These are phyloP conservation scores for Parazoanthus swiftii DNA, from an alignment of 92 coral and sea anemone genomes.

Conservation along the genomic window DNA sequence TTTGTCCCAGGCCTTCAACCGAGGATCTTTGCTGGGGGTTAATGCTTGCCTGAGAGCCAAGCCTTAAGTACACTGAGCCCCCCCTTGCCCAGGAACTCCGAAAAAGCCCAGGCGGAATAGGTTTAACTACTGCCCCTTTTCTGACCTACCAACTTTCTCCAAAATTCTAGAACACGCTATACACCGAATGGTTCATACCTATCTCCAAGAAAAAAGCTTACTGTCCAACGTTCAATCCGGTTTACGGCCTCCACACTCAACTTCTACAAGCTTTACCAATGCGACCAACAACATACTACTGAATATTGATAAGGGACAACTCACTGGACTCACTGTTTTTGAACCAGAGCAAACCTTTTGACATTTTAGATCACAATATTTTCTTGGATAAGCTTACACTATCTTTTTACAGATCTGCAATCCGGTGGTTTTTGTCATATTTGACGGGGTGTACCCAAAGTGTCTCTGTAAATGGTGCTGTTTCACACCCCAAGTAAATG, in stretches of 20 bases:
- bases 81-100: no score
- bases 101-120: no score
- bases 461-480: constrained; percentile 32
- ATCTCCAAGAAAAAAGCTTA: background rate
- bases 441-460: background rate
- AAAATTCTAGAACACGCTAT: background rate
- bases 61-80: no score
- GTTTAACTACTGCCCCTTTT: no score
- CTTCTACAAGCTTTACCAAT: constrained; percentile 48
- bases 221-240: constrained; percentile 47
- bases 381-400: constrained; percentile 37
- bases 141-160: background rate
- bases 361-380: constrained; percentile 45
- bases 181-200: no score
- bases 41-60: no score
- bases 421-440: no score
- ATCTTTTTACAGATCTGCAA: background rate
- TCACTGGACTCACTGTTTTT: constrained; percentile 48
- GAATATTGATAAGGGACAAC: constrained; percentile 42
- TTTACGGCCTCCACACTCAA: constrained; percentile 49
- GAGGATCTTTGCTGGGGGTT: no score
- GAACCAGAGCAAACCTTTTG: background rate
- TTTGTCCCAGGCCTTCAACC: no score
- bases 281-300: constrained; percentile 47
- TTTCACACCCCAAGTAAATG: background rate